A percentile compares a stretch with the other conserved stretches of the same genome.
phyloP scores from a whole-genome alignment of 2,113 vertebrate genomes.

The Hyaena hyaena region DNA sequence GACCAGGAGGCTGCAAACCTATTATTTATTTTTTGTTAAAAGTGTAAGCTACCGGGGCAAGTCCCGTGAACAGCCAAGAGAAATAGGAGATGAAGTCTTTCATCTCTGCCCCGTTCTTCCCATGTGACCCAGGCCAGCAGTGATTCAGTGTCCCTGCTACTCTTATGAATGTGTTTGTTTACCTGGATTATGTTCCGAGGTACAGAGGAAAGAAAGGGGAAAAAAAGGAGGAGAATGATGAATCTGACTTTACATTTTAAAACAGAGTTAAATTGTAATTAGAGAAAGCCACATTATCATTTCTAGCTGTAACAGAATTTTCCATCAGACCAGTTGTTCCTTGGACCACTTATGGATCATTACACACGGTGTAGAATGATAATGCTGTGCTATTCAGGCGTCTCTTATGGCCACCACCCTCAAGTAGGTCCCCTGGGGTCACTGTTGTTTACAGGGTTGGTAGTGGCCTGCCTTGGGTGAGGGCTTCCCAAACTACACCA shows the following conservation, averaged over 20 bases:
- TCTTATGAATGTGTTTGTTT: slow-evolving; percentile 49
- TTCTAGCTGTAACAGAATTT: not conserved
- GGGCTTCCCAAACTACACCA: not conserved
- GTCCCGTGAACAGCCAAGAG: slow-evolving; percentile 39
- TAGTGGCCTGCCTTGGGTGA: not conserved
- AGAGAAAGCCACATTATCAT: slow-evolving; percentile 53
- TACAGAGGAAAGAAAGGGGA: not conserved
- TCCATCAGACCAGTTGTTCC: slow-evolving; percentile 25
- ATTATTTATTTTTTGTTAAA: slow-evolving; percentile 74
- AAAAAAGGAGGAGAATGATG: not conserved
- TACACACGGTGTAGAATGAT: not conserved
- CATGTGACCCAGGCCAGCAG: not conserved
- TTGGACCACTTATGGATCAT: slow-evolving; percentile 28
- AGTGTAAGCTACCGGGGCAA: not conserved
- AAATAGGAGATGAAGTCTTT: slow-evolving; percentile 66
- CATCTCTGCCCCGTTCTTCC: slow-evolving; percentile 40
- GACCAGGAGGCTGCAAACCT: slow-evolving; percentile 46
- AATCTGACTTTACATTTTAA: not conserved
- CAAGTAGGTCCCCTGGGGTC: not conserved
- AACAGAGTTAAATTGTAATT: slow-evolving; percentile 28
- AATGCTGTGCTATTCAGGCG: slow-evolving; percentile 29
- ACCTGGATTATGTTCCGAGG: slow-evolving; percentile 36
- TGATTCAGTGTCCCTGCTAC: not conserved
- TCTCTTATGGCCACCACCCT: not conserved
- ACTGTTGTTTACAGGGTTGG: not conserved